phyloP scores from a whole-genome alignment of 2,888 invertebrate species.

The Brachyptera risi region DNA sequence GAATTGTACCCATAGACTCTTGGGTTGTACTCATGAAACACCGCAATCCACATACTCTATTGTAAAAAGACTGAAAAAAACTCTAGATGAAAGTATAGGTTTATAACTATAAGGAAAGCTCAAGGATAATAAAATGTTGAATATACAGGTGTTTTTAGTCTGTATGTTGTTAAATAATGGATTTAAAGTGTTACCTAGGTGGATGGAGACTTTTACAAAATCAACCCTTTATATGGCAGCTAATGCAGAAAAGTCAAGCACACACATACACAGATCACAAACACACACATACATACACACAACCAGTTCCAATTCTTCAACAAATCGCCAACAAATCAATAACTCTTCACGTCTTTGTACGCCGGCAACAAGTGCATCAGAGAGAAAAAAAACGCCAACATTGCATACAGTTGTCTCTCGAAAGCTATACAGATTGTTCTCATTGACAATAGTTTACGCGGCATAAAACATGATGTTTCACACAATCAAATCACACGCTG shows the following conservation, averaged over 20 bases:
- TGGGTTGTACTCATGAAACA: no score
- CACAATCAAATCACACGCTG: slow-evolving; percentile 12
- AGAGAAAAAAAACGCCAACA: no score
- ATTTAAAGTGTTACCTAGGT: not conserved
- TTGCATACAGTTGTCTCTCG: no score
- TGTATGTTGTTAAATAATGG: not conserved
- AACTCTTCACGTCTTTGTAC: slow-evolving; percentile 9
- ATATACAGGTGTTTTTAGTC: slow-evolving; percentile 17
- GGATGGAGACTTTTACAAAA: not conserved
- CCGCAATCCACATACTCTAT: no score
- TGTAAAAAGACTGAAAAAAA: no score
- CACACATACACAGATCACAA: not conserved
- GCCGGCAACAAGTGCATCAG: not conserved
- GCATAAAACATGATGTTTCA: slow-evolving; percentile 15
- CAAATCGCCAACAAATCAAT: slow-evolving; percentile 7
- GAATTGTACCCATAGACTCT: no score
- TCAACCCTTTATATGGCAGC: slow-evolving; percentile 19
- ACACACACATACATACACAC: no score
- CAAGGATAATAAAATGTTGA: not conserved
- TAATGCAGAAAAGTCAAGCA: no score
- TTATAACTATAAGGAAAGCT: not conserved
- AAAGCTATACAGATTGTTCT: no score
- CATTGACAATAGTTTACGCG: slow-evolving; percentile 2
- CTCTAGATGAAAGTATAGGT: no score
- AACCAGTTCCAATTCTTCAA: slow-evolving; percentile 16